Conservation (phyloP, 2,797 vertebrate genomes). For the Tapirus indicus region DNA sequence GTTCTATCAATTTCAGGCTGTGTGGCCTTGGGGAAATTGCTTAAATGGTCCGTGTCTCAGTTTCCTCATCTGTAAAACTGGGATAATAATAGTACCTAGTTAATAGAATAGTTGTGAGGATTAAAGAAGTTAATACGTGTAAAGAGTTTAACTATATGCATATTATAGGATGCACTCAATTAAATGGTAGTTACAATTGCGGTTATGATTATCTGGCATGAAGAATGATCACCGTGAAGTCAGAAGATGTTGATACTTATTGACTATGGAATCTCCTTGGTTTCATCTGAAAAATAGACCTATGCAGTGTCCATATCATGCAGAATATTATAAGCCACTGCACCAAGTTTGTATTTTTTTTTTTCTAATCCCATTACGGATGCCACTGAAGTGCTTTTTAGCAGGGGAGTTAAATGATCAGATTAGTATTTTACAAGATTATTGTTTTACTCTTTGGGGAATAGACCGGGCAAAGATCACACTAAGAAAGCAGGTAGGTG, state of each 20-base stretch:
- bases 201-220: background rate
- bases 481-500: background rate
- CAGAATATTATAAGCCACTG: background rate
- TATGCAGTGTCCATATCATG: background rate
- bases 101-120: background rate
- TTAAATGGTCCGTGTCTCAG: background rate
- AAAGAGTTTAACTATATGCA: background rate
- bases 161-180: background rate
- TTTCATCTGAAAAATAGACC: background rate
- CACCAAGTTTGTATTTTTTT: background rate
- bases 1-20: background rate
- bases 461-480: background rate
- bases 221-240: background rate
- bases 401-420: background rate
- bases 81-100: background rate
- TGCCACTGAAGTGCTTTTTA: background rate
- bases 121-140: background rate
- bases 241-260: background rate
- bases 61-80: background rate
- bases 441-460: background rate
- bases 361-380: background rate
- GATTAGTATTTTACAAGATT: background rate
- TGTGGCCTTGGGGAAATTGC: background rate
- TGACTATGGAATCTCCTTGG: background rate
- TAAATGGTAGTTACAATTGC: background rate